Evolutionary conservation across 1,140 invertebrate species (phyloP), one percentile per base, ranked within the genome.

Genomic region (Lepidotrigona ventralis): DNA sequence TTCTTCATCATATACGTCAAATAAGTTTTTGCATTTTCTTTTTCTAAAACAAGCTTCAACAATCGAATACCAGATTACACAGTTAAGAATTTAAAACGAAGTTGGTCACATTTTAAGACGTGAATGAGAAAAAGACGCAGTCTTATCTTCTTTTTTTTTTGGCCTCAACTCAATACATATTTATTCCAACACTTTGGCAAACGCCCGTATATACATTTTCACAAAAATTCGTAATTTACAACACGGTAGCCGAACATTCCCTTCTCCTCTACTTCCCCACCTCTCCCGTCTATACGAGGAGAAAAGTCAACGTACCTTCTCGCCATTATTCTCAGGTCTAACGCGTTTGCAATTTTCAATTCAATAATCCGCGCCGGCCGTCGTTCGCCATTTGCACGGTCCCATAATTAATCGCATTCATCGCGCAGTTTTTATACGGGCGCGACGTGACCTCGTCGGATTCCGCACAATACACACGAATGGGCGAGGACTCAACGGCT

Each of bases 341-440:
- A 78, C 81, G 58, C 75, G 64, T 69, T 83, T 46, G 80, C 74
- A 53, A 83, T 78, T 83, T 71, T 78, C 81, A 78, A 83, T 83
- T 83, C 33, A 83, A 83, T 83, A 66, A 69, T 46, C 54, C 64
- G 39, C 23, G 56, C 39, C 64, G 15, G 9, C 70, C 80, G 33
- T 75, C 64, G 81, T 60, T 69, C 74, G 54, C 54, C 70, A 54
- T 81, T 81, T 69, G 53, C 66, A 76, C 78, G 39, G 39, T 69
- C 74, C 75, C 64, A 83, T 83, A 83, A 83, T 83, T 83, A 83
- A 83, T 83, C 81, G 81, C 81, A 78, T 83, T 78, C 81, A 71
- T 54, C 56, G 66, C 26, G n/a, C 66, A 39, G 75, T 83, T 83
- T 78, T 83, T 83, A 78, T 78, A 4, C 66, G 81, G 39, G 29